These are phyloP conservation scores for Apodemus sylvaticus DNA, from an alignment of 2,113 vertebrate species.

Conservation along the genomic window DNA sequence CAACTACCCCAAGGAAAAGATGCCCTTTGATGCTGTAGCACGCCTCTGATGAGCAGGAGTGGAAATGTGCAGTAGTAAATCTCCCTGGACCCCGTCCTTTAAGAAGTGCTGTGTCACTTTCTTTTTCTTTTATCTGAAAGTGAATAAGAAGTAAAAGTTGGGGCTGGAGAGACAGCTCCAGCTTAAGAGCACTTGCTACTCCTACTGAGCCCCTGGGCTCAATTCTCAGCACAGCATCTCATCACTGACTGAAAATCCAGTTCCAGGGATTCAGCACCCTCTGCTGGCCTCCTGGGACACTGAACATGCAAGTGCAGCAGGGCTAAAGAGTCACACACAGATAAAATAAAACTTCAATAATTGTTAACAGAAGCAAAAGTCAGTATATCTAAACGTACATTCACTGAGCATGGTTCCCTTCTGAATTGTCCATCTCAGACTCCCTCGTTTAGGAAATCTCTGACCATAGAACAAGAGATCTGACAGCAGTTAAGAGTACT, in stretches of 20 bases:
- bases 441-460: constrained; percentile 18
- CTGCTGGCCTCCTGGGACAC: neutral
- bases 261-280: too few species aligned
- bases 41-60: neutral
- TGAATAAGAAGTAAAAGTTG: neutral
- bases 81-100: neutral
- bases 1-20: neutral
- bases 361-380: neutral
- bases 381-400: neutral
- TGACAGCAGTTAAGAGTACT: neutral
- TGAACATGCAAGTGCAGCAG: neutral
- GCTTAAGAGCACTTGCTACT: neutral
- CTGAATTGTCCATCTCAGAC: neutral
- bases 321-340: neutral
- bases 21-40: neutral
- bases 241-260: neutral
- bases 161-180: neutral
- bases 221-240: neutral
- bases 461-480: neutral
- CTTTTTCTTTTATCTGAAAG: constrained; percentile 22
- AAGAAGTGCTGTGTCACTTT: neutral
- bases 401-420: neutral
- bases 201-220: neutral
- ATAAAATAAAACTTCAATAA: neutral
- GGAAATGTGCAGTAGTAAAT: neutral